Evolutionary conservation across 2,113 vertebrate genomes (phyloP), one percentile per base, ranked within the genome.

Genomic region (Neogale vison): DNA sequence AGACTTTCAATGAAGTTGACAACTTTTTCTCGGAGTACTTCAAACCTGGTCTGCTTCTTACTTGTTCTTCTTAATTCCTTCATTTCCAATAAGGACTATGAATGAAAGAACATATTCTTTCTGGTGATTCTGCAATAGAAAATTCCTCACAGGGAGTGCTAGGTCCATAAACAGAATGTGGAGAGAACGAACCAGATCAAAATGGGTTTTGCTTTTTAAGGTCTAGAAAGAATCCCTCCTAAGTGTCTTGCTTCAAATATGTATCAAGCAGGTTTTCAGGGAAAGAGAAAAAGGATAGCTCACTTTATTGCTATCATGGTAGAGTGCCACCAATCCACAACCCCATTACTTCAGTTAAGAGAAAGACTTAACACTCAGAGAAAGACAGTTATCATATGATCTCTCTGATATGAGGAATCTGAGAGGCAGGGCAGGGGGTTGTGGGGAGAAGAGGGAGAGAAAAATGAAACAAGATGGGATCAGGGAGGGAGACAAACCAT

Each of bases 1-100:
- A 99, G 98, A 55, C 90, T 93, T 97, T 99, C 99, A 61, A 99
- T 97, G 92, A 99, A 99, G 81, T 99, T 99, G 10, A 99, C 97
- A 39, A 99, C 98, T 97, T 99, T 98, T 34, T 99, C 99, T 97
- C 99, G 99, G 69, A 99, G 99, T 84, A 98, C 82, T 98, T 99
- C 99, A 98, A 99, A 99, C n/a, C 98, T 99, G 29, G 98, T 99
- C 98, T 98, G 98, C 97, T 99, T 99, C 99, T 99, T 99, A 93
- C 79, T 96, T 88, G 99, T 98, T 97, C 99, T 99, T 94, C 99
- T 99, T 61, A 99, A 99, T 79, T 99, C 99, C 96, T 99, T 99
- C 99, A 99, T 99, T 98, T 99, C 99, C 98, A 99, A 95, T 98
- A 99, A 98, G 4, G 99, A 99, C 99, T 99, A 96, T 1, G 97